These are phyloP conservation scores for Papilio polytes DNA, from an alignment of 1,140 invertebrate genomes.

Conservation along the genomic window DNA sequence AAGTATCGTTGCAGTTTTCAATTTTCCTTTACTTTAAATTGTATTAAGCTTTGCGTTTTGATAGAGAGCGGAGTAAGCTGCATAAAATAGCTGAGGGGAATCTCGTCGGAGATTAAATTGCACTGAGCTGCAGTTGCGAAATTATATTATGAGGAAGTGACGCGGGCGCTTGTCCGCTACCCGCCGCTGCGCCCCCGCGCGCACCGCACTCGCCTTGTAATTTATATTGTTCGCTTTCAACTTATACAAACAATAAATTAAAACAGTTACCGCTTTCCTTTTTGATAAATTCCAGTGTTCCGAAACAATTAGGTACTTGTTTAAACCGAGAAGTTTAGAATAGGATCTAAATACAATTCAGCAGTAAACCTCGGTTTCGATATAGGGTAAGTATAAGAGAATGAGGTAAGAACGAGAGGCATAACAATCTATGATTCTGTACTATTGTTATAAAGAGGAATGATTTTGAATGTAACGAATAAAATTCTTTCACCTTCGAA, in stretches of 20 bases:
- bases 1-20: constrained; percentile 21
- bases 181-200: too few species aligned
- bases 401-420: too few species aligned
- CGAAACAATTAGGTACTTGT: neutral
- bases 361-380: too few species aligned
- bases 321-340: neutral
- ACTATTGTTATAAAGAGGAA: too few species aligned
- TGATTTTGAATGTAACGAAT: too few species aligned
- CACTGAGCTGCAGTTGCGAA: constrained; percentile 57
- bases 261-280: constrained; percentile 5
- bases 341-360: too few species aligned
- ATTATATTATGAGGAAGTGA: constrained; percentile 64
- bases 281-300: neutral
- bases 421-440: too few species aligned
- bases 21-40: constrained; percentile 33
- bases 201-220: neutral
- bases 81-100: constrained; percentile 48
- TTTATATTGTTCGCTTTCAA: neutral
- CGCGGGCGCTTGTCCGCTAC: constrained; percentile 43
- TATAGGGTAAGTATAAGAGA: too few species aligned
- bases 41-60: constrained; percentile 24
- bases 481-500: too few species aligned
- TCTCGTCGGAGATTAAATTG: constrained; percentile 58
- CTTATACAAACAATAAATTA: constrained; percentile 10
- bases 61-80: constrained; percentile 35